These are phyloP conservation scores for Drosophila bunnanda DNA, from an alignment of 2,888 invertebrate species.

Conservation along the genomic window DNA sequence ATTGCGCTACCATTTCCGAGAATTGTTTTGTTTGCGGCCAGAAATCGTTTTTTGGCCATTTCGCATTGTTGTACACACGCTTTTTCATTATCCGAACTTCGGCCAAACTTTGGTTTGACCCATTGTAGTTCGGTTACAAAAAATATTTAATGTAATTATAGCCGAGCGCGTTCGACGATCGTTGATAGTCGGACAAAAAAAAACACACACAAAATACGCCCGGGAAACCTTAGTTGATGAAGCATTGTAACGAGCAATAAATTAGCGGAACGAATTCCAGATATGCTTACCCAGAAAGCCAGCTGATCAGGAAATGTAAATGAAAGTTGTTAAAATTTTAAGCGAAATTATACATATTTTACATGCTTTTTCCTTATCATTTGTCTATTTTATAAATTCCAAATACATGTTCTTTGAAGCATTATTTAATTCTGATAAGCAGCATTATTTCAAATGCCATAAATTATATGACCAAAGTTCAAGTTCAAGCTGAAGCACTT, in stretches of 20 bases:
- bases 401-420: not conserved
- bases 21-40: conserved; percentile 49
- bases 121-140: conserved; percentile 30
- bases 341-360: not conserved
- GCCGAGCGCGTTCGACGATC: conserved; percentile 24
- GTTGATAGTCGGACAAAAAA: conserved; percentile 23
- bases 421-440: conserved; percentile 9
- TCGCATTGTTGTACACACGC: conserved; percentile 6
- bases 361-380: not conserved
- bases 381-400: not conserved
- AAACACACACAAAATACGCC: conserved; percentile 1
- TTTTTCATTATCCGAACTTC: conserved; percentile 10
- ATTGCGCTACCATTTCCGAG: conserved; percentile 53
- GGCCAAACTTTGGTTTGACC: conserved; percentile 32
- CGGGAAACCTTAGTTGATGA: conserved; percentile 33
- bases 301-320: not conserved
- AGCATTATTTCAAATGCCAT: not conserved
- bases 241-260: conserved; percentile 20
- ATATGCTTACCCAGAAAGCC: conserved; percentile 8
- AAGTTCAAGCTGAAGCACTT: conserved; percentile 15
- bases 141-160: conserved; percentile 47
- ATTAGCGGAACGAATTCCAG: conserved; percentile 30
- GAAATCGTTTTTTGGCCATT: conserved; percentile 34
- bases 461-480: not conserved
- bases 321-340: not conserved